Conservation (phyloP, 92 coral and sea anemone species). For the Blastomussa wellsi region DNA sequence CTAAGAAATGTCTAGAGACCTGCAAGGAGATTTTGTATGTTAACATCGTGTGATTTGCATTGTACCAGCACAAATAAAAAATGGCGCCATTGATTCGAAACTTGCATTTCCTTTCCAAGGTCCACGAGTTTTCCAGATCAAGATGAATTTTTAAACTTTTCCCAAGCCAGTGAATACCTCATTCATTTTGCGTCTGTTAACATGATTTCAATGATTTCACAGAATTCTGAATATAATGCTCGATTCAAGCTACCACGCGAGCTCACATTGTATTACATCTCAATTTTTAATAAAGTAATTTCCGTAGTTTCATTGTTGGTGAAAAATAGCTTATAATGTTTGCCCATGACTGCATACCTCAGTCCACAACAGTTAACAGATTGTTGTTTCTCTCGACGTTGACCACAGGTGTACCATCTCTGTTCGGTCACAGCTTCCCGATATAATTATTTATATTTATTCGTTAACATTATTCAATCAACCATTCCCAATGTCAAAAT, state of each 20-base stretch:
- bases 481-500: too few relatives aligned
- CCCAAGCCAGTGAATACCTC: background rate
- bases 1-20: background rate
- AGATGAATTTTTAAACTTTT: background rate
- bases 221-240: background rate
- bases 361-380: too few relatives aligned
- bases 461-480: too few relatives aligned
- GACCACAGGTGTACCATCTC: too few relatives aligned
- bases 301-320: background rate
- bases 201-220: background rate
- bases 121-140: background rate
- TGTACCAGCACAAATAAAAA: background rate
- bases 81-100: background rate
- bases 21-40: background rate
- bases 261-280: background rate
- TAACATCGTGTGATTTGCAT: background rate
- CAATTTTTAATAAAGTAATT: conserved; percentile 5
- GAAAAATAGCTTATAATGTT: too few relatives aligned
- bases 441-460: too few relatives aligned
- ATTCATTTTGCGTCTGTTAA: background rate
- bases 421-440: too few relatives aligned
- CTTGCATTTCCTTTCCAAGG: background rate
- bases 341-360: too few relatives aligned
- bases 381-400: too few relatives aligned
- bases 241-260: background rate